Conservation (phyloP, 2,113 vertebrate genomes). For the Burhinus bistriatus region DNA sequence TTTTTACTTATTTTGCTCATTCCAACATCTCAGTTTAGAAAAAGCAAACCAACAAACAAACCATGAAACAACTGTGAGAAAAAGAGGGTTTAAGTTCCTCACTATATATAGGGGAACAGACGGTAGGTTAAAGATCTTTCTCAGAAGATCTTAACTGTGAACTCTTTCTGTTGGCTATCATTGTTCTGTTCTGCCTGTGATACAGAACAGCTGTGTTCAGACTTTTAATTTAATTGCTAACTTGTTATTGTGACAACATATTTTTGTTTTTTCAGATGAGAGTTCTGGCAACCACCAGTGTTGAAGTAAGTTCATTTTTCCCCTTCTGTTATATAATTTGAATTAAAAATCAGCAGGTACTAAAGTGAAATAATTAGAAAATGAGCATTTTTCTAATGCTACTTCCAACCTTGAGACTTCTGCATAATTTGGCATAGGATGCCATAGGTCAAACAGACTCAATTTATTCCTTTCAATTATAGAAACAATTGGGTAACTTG, state of each 20-base stretch:
- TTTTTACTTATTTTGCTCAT: background rate
- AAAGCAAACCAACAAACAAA: background rate
- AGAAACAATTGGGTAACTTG: background rate
- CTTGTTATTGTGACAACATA: background rate
- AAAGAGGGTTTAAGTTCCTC: background rate
- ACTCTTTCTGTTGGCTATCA: background rate
- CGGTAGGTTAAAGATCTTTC: background rate
- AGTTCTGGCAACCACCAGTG: constrained; percentile 41
- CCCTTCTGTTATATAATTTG: background rate
- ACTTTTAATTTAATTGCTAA: background rate
- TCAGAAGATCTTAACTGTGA: background rate
- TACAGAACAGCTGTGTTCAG: background rate
- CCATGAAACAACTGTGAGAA: background rate
- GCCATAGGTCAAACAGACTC: background rate
- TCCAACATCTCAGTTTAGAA: background rate
- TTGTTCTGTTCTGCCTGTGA: background rate
- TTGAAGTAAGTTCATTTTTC: constrained; percentile 63
- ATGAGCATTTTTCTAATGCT: background rate
- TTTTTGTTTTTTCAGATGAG: constrained; percentile 65
- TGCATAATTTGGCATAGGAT: background rate
- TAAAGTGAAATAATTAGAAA: background rate
- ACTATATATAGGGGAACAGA: background rate
- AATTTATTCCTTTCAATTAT: background rate
- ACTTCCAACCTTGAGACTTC: background rate
- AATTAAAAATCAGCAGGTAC: background rate